Base-by-base conservation (phyloP, 2,797 vertebrate species). In the Pagetopsis macropterus region DNA sequence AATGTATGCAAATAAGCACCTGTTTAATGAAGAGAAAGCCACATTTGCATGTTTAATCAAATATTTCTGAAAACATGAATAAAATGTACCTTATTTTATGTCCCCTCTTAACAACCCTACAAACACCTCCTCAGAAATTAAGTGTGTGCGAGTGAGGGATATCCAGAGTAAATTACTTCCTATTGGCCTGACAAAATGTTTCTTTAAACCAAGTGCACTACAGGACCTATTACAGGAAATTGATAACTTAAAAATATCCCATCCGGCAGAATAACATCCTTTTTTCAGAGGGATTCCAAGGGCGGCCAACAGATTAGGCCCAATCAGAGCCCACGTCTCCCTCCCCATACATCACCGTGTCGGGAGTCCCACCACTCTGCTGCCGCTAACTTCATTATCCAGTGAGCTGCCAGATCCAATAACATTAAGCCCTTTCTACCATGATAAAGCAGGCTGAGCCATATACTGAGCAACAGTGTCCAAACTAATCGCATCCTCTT, bases 311-410 rank as follows among this genome's bases (percentile, higher is more conserved):
- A 85, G 83, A 87, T 88, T 74, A 87, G 52, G 23, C 56, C 77
- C 73, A 78, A 81, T 85, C 70, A 78, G 37, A 72, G 58, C 27
- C 58, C 69, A 51, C 43, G 71, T 23, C 64, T 59, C 15, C 50
- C 31, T 73, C 67, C 48, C 59, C 48, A 72, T 73, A 76, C 55
- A 82, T 82, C 69, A 61, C 11, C 6, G 5, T 69, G 75, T 62
- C 66, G 66, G 65, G 5, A 65, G 75, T 62, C 66, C 69, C 67
- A 79, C 69, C 43, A 67, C 59, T 63, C 70, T 72, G 70, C 66
- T 5, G 7, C 55, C 3, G 15, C 81, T 81, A 87, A 88, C 87
- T 86, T 88, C 72, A 91, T 92, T 90, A 90, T 84, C 79, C 69
- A 72, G 65, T 3, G 54, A 84, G 84, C 84, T 85, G 88, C 78